phyloP scores from a whole-genome alignment of 2,888 invertebrate genomes.

The Crossocerus cetratus region DNA sequence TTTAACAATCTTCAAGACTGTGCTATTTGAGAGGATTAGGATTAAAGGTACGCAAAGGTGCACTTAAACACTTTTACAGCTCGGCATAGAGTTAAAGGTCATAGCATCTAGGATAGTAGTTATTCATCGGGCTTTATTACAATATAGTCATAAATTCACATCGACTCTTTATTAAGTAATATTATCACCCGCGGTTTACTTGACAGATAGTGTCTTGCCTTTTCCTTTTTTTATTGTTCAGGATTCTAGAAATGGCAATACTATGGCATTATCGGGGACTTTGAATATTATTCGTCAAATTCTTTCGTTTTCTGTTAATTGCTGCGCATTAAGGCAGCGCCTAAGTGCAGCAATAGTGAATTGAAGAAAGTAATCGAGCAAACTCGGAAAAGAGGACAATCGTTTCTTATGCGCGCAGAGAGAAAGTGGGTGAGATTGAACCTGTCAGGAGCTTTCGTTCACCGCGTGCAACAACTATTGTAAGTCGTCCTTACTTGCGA shows the following conservation, averaged over 20 bases:
- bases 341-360: neutral
- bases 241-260: constrained; percentile 12
- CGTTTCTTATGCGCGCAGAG: constrained; percentile 9
- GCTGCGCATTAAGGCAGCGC: neutral
- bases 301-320: neutral
- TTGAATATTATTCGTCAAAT: constrained; percentile 36
- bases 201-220: too few species aligned
- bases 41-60: constrained; percentile 34
- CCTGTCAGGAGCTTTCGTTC: neutral
- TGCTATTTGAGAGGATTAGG: constrained; percentile 23
- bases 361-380: neutral
- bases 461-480: constrained; percentile 1
- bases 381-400: constrained; percentile 14
- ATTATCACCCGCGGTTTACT: neutral
- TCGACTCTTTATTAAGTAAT: constrained; percentile 8
- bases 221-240: neutral
- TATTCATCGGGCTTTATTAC: constrained; percentile 15
- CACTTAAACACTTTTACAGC: constrained; percentile 38
- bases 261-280: constrained; percentile 30
- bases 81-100: neutral
- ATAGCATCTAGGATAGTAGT: neutral
- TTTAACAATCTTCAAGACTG: constrained; percentile 35
- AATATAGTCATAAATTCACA: neutral
- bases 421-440: neutral
- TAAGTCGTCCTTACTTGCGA: constrained; percentile 20